Base-by-base conservation (phyloP, 2,113 vertebrate genomes). In the Equus przewalskii region DNA sequence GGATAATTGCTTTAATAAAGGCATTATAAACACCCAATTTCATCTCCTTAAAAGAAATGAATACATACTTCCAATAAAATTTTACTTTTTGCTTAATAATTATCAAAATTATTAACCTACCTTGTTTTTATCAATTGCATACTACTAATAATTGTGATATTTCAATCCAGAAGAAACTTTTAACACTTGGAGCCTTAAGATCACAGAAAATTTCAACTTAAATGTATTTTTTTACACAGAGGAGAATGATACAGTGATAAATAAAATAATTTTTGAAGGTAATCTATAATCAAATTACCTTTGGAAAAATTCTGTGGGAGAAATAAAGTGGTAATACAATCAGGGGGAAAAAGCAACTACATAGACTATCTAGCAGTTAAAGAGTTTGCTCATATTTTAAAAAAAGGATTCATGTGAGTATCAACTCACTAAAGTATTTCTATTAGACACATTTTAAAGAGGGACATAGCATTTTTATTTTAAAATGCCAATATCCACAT, bases 221-320 rank as follows among this genome's bases (percentile, higher is more conserved):
- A 62, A 78, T 28, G 58, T 44, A 44, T 9, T 70, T 83, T 90
- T 89, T 75, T 49, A 88, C 67, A 78, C 36, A 85, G 22, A 89
- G 13, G 24, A 21, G 3, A 56, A 88, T 70, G 16, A 72, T 5
- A 95, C 21, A 6, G 4, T 64, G 58, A 91, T 93, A 22, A 80
- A 36, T 44, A 85, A 87, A 87, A 96, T 70, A 94, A 95, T n/a
- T 96, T 97, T 94, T 78, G 36, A 92, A 94, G 10, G 51, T 54
- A 54, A 54, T 30, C 75, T 70, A 96, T 41, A 62, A 54, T 87
- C 51, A 95, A 89, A 84, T 81, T 89, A 97, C 2, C 88, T 81
- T 89, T 82, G 54, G 33, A 85, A 26, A 96, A 89, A 91, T 88
- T 67, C 22, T 76, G 44, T 70, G 10, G 6, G 26, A 72, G 51